Conservation (phyloP, 2,888 invertebrate genomes). For the Leucophenga montana region DNA sequence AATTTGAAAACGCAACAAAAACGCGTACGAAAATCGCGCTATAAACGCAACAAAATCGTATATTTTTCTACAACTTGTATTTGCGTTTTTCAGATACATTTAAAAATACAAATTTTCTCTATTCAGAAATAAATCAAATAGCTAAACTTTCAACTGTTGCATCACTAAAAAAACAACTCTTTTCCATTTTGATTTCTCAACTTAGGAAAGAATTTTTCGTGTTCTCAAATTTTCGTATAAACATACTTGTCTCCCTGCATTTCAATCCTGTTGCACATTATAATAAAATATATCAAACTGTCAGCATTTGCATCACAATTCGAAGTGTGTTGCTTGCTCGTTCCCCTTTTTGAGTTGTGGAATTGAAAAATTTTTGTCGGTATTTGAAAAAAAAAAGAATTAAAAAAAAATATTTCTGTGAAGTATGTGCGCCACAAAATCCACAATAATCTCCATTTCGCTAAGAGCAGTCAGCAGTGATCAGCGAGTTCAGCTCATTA, state of each 20-base stretch:
- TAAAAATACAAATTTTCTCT: not conserved
- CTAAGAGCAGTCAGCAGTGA: conserved; percentile 32
- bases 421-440: conserved; percentile 57
- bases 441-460: conserved; percentile 60
- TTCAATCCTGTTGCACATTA: conserved; percentile 48
- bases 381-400: conserved; percentile 64
- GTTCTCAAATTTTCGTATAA: not conserved
- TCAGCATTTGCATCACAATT: conserved; percentile 57
- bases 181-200: not conserved
- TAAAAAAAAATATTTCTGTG: conserved; percentile 47
- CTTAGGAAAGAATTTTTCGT: not conserved
- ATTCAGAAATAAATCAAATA: conserved; percentile 13
- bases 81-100: not conserved
- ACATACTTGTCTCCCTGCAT: conserved; percentile 3
- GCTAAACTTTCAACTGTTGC: not conserved
- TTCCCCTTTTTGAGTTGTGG: conserved; percentile 18
- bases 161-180: not conserved
- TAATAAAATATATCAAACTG: conserved; percentile 67
- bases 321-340: conserved; percentile 35
- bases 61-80: not conserved
- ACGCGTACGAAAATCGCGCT: not conserved
- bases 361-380: conserved; percentile 47
- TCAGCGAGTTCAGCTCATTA: conserved; percentile 52
- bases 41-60: not conserved
- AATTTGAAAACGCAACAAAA: not conserved